A percentile compares a stretch with the other conserved stretches of the same genome.
Evolutionary conservation across 92 coral and sea anemone species (phyloP).

Genomic region (Paragorgia papillata): DNA sequence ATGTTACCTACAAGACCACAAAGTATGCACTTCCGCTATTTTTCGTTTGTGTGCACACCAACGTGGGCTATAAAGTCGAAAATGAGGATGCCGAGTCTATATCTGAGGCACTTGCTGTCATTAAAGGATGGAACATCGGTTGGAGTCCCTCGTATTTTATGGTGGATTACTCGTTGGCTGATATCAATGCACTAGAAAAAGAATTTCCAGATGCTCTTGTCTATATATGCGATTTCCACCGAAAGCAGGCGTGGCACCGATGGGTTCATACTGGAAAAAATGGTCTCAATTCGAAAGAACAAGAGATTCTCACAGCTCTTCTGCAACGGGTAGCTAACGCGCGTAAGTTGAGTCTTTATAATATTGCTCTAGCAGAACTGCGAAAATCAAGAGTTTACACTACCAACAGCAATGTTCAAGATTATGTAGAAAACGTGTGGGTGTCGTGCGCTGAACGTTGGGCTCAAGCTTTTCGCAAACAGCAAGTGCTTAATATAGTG

Average conservation of each 20-base stretch:
- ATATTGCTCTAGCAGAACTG: constrained; percentile 22
- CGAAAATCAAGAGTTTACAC: constrained; percentile 34
- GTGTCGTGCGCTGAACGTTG: constrained; percentile 50
- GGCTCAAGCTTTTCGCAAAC: constrained; percentile 62
- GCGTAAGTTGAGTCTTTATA: constrained; percentile 23
- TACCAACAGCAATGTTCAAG: constrained; percentile 18
- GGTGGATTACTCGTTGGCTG: constrained; percentile 55
- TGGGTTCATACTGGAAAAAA: constrained; percentile 46
- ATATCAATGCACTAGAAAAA: constrained; percentile 56
- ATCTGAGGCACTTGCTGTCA: constrained; percentile 43
- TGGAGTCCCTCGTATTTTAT: constrained; percentile 56
- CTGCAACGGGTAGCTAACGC: constrained; percentile 48
- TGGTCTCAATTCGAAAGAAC: constrained; percentile 40
- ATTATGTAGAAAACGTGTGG: constrained; percentile 60
- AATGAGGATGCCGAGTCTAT: constrained; percentile 45
- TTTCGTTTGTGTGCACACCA: constrained; percentile 61
- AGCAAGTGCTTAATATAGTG: constrained; percentile 57
- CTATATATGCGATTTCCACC: constrained; percentile 59
- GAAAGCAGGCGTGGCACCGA: constrained; percentile 45
- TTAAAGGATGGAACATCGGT: constrained; percentile 48
- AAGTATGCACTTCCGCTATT: constrained; percentile 63
- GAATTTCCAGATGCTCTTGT: constrained; percentile 47
- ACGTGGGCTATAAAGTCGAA: constrained; percentile 58
- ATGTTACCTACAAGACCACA: constrained; percentile 59
- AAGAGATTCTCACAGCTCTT: constrained; percentile 42